Conservation (phyloP, 2,888 invertebrate species). For the Chloroclysta siterata region DNA sequence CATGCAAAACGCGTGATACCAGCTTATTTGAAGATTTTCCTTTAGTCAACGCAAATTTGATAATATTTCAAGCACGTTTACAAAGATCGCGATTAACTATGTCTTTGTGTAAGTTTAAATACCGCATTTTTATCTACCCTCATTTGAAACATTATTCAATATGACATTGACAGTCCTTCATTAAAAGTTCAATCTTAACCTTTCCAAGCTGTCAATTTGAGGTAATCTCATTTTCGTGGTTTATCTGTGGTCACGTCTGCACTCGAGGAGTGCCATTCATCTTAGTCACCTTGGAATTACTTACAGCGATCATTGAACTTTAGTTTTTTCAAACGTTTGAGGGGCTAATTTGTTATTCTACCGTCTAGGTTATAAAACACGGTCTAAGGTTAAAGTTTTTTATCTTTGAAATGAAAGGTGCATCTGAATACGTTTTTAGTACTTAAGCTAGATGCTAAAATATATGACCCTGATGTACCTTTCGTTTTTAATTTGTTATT, state of each 20-base stretch:
- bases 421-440: neutral
- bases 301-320: slow-evolving; percentile 23
- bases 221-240: slow-evolving; percentile 34
- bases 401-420: neutral
- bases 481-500: no score
- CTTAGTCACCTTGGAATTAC: slow-evolving; percentile 39
- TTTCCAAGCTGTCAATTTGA: slow-evolving; percentile 33
- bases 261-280: slow-evolving; percentile 27
- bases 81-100: neutral
- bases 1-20: no score
- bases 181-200: slow-evolving; percentile 19
- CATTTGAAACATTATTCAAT: neutral
- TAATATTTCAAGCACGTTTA: neutral
- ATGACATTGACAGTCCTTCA: slow-evolving; percentile 22
- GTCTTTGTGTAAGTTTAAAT: neutral
- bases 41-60: neutral
- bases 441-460: neutral
- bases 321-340: slow-evolving; percentile 18
- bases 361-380: neutral
- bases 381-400: neutral
- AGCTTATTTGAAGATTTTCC: neutral
- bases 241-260: slow-evolving; percentile 39
- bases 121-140: neutral
- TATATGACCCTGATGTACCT: no score
- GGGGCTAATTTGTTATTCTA: slow-evolving; percentile 15